Conservation (phyloP, 2,113 vertebrate genomes). For the Lophura nycthemera region DNA sequence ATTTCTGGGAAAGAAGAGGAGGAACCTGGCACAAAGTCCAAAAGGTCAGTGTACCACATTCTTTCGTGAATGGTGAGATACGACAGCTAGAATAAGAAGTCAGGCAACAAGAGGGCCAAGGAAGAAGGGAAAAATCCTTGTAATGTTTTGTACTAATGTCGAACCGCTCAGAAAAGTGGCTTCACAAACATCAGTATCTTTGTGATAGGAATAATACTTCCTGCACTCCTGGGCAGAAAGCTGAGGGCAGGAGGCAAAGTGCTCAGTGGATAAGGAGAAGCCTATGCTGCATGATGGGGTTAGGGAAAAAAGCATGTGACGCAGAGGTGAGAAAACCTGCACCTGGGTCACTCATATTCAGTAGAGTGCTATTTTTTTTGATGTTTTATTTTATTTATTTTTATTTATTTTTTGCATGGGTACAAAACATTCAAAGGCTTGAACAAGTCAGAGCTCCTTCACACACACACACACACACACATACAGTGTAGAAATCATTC, state of each 20-base stretch:
- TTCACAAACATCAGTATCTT: neutral
- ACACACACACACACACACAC: neutral
- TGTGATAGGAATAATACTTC: neutral
- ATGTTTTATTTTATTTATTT: neutral
- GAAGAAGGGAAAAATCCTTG: neutral
- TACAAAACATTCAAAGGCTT: neutral
- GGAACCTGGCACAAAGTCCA: neutral
- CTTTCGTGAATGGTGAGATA: neutral
- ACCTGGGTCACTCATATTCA: neutral
- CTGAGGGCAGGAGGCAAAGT: neutral
- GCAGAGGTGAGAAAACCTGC: neutral
- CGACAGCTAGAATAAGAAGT: neutral
- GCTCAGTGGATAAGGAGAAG: neutral
- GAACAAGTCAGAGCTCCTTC: neutral
- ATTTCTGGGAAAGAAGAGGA: neutral
- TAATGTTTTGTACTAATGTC: neutral
- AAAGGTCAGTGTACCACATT: neutral
- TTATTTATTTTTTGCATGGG: neutral
- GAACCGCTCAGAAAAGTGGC: neutral
- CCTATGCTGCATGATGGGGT: neutral
- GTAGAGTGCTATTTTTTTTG: neutral
- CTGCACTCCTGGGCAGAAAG: neutral
- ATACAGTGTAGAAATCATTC: slow-evolving; percentile 1
- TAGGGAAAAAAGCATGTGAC: neutral
- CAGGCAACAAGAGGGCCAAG: neutral